Conservation (phyloP, 2,797 vertebrate species). For the Lophius americanus region DNA sequence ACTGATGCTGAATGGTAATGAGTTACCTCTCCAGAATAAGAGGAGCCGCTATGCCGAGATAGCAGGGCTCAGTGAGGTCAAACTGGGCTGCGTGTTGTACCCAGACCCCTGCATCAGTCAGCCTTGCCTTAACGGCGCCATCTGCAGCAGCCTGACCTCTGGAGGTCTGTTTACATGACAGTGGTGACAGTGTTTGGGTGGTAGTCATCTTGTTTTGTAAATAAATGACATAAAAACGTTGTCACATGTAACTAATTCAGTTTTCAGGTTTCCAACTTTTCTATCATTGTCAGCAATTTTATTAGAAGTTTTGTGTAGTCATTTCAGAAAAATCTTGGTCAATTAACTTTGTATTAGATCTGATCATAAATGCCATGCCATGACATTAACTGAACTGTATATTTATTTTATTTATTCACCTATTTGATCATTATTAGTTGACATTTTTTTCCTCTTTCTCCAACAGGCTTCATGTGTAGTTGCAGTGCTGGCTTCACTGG, state of each 20-base stretch:
- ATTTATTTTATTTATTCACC: neutral
- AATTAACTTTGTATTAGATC: too few species aligned
- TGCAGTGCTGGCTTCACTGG: conserved; percentile 92
- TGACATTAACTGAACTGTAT: neutral
- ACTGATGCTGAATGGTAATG: conserved; percentile 90
- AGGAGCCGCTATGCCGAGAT: conserved; percentile 88
- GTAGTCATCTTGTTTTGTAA: neutral
- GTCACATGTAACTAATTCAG: neutral
- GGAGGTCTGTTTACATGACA: conserved; percentile 84
- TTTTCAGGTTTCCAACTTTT: neutral
- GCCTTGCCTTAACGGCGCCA: conserved; percentile 91
- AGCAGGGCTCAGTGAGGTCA: conserved; percentile 89
- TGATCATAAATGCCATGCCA: neutral
- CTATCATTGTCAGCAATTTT: neutral
- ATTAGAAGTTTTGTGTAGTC: too few species aligned
- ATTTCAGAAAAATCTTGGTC: too few species aligned
- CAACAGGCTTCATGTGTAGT: conserved; percentile 88
- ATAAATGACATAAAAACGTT: neutral
- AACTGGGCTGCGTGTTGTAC: conserved; percentile 88
- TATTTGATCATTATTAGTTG: conserved; percentile 1
- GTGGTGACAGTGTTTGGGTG: conserved; percentile 34
- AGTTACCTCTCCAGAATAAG: conserved; percentile 91
- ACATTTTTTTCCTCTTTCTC: conserved; percentile 25
- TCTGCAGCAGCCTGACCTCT: conserved; percentile 85
- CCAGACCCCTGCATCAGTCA: conserved; percentile 88